Percentiles rank a stretch among this genome's conserved stretches.
These are phyloP conservation scores for Aphidius gifuensis DNA, from an alignment of 1,140 invertebrate genomes.

Conservation along the genomic window DNA sequence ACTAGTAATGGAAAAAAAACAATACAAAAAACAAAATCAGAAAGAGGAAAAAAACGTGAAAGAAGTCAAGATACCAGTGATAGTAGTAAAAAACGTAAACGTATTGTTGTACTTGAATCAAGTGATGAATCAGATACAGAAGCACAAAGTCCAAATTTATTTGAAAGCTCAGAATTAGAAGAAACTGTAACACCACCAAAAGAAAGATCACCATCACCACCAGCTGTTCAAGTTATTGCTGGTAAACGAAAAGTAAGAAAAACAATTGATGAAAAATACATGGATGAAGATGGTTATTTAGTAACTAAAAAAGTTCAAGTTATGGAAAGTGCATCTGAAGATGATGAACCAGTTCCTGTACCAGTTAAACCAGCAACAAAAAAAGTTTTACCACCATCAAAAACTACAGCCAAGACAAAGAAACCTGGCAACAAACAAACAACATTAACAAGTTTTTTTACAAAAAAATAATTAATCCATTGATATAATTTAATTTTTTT, in stretches of 20 bases:
- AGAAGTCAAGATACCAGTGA: slow-evolving; percentile 32
- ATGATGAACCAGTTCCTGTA: slow-evolving; percentile 28
- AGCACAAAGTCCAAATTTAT: slow-evolving; percentile 24
- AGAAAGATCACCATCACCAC: slow-evolving; percentile 34
- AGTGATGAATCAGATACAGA: slow-evolving; percentile 35
- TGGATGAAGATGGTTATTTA: slow-evolving; percentile 48
- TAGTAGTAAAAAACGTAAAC: slow-evolving; percentile 39
- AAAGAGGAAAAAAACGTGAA: slow-evolving; percentile 36
- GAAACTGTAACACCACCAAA: slow-evolving; percentile 13
- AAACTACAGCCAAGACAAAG: no score
- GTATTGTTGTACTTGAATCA: slow-evolving; percentile 42
- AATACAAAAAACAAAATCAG: slow-evolving; percentile 24
- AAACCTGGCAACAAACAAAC: no score
- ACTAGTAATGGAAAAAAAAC: neutral
- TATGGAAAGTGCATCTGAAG: slow-evolving; percentile 44
- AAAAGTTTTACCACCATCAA: no score
- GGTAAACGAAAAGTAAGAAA: slow-evolving; percentile 45
- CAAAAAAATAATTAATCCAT: no score
- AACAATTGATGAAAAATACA: slow-evolving; percentile 39
- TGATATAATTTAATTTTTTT: no score
- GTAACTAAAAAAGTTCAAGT: slow-evolving; percentile 46
- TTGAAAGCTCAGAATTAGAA: slow-evolving; percentile 23
- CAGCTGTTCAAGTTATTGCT: slow-evolving; percentile 27
- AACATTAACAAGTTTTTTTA: no score
- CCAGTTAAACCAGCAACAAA: no score